A percentile compares a stretch with the other conserved stretches of the same genome.
These are phyloP conservation scores for Micrasema minimum DNA, from an alignment of 1,140 invertebrate species.

Conservation along the genomic window DNA sequence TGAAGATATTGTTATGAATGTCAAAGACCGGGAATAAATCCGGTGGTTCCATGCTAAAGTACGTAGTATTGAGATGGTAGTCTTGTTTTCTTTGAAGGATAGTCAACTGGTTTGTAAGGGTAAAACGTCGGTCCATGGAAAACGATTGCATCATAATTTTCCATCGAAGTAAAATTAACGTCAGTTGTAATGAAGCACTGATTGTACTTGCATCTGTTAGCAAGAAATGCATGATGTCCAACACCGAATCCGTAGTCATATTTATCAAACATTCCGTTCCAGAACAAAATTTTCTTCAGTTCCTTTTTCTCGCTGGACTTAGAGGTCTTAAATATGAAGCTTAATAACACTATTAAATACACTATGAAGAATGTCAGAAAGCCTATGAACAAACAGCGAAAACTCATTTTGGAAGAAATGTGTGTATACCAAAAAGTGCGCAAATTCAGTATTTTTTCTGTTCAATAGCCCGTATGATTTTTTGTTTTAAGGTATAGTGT, in stretches of 20 bases:
- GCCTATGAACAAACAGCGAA: background rate
- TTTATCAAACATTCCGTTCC: slow-evolving; percentile 40
- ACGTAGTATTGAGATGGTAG: slow-evolving; percentile 48
- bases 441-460: no score
- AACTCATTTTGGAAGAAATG: background rate
- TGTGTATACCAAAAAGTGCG: no score
- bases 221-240: slow-evolving; percentile 12
- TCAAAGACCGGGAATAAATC: slow-evolving; percentile 54
- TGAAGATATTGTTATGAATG: slow-evolving; percentile 59
- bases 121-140: slow-evolving; percentile 57
- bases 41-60: slow-evolving; percentile 52
- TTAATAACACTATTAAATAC: background rate
- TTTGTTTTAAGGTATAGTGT: no score
- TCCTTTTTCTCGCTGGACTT: background rate
- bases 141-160: slow-evolving; percentile 60
- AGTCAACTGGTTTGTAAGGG: slow-evolving; percentile 41
- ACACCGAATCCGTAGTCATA: slow-evolving; percentile 34
- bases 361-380: background rate
- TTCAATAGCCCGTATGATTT: no score
- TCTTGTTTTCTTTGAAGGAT: slow-evolving; percentile 50
- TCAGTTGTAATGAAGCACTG: slow-evolving; percentile 39
- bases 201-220: slow-evolving; percentile 18
- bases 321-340: background rate
- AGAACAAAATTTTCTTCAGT: slow-evolving; percentile 41
- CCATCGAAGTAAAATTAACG: slow-evolving; percentile 31